phyloP scores from a whole-genome alignment of 2,888 invertebrate species.

The Siphlonurus alternatus region DNA sequence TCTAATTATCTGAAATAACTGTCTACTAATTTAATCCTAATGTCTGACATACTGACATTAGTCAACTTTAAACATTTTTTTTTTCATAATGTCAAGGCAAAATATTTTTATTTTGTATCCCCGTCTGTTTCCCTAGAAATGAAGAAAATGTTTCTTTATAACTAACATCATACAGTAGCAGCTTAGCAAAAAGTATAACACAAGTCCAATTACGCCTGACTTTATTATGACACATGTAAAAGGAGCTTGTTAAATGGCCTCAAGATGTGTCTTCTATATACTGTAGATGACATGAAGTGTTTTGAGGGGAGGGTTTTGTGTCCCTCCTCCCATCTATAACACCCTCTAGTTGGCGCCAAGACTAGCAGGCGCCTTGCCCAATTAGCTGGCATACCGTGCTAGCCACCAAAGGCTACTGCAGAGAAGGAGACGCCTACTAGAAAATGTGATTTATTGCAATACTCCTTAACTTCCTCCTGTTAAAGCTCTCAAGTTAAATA shows the following conservation, averaged over 20 bases:
- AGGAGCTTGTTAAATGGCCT: not conserved
- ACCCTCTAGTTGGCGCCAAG: not conserved
- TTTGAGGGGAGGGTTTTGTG: not conserved
- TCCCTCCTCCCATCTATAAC: not conserved
- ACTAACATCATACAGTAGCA: not conserved
- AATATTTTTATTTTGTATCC: no score
- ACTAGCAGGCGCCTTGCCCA: not conserved
- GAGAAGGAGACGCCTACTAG: no score
- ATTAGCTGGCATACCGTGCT: not conserved
- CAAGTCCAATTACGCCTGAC: not conserved
- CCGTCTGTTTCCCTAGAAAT: no score
- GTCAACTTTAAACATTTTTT: no score
- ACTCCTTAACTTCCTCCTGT: not conserved
- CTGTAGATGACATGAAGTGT: not conserved
- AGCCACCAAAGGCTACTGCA: not conserved
- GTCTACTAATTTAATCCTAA: no score
- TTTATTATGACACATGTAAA: conserved; percentile 1
- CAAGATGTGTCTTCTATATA: no score
- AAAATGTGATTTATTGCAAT: not conserved
- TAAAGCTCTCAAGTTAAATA: not conserved
- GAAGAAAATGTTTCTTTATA: no score
- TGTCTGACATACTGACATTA: no score
- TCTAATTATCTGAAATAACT: no score
- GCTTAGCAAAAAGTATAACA: not conserved
- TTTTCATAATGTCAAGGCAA: no score